A percentile compares a stretch with the other conserved stretches of the same genome.
phyloP scores from a whole-genome alignment of 2,113 vertebrate genomes.

The Gymnorhina tibicen region DNA sequence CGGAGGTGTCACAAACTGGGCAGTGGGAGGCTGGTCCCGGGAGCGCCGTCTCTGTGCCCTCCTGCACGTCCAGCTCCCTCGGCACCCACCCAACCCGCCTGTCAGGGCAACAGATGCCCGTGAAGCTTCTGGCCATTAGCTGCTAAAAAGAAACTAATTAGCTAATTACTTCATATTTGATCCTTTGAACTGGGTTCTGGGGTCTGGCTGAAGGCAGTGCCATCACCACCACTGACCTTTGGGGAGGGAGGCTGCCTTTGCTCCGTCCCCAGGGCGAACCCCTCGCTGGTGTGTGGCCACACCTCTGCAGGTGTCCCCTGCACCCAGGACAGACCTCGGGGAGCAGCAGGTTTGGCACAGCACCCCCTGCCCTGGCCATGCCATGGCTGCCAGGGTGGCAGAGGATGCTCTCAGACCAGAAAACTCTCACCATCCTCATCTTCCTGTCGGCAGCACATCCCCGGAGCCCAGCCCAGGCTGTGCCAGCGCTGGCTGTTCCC shows the following conservation, averaged over 20 bases:
- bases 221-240: accelerated
- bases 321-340: neutral
- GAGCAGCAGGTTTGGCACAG: neutral
- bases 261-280: accelerated
- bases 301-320: neutral
- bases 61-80: neutral
- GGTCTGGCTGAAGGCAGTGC: neutral
- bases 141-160: neutral
- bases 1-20: accelerated
- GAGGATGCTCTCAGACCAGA: too few relatives aligned
- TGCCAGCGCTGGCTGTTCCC: neutral
- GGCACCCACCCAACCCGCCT: neutral
- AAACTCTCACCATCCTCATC: neutral
- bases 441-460: neutral
- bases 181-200: neutral
- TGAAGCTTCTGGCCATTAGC: neutral
- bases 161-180: neutral
- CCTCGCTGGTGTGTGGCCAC: neutral
- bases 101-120: neutral
- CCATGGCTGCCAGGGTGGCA: neutral
- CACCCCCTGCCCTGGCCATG: neutral
- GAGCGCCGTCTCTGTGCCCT: neutral
- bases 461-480: neutral
- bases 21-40: neutral
- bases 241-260: neutral